These are phyloP conservation scores for Cosmorhoe ocellata DNA, from an alignment of 2,888 invertebrate species.

Conservation along the genomic window DNA sequence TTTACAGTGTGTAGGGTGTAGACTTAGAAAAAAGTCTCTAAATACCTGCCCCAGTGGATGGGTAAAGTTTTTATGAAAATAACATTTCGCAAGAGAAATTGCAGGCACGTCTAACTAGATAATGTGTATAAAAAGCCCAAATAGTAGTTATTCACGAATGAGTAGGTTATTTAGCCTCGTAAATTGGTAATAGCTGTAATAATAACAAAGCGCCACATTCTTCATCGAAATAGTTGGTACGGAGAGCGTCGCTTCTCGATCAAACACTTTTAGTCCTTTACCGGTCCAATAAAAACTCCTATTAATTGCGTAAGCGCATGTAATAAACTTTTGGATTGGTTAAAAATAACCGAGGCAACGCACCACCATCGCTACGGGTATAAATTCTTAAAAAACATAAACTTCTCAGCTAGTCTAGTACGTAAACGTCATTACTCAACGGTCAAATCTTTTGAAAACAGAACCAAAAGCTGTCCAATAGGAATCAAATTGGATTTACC, in stretches of 20 bases:
- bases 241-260: conserved; percentile 52
- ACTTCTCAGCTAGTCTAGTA: conserved; percentile 49
- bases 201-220: background rate
- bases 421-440: conserved; percentile 44
- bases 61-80: no score
- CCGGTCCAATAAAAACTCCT: conserved; percentile 78
- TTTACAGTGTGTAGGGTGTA: no score
- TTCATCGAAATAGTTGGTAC: conserved; percentile 50
- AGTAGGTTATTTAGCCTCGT: no score
- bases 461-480: conserved; percentile 53
- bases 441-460: conserved; percentile 41
- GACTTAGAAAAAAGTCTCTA: no score
- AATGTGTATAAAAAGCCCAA: no score
- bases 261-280: conserved; percentile 74
- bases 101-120: no score
- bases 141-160: no score
- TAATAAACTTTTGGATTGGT: conserved; percentile 79
- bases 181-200: no score
- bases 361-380: conserved; percentile 66
- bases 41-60: no score
- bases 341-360: conserved; percentile 72
- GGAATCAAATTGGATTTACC: conserved; percentile 65
- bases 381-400: conserved; percentile 82
- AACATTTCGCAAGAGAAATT: no score
- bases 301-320: conserved; percentile 79